A percentile compares a stretch with the other conserved stretches of the same genome.
Conservation (phyloP, 2,113 vertebrate genomes). For the Mustelus asterias region DNA sequence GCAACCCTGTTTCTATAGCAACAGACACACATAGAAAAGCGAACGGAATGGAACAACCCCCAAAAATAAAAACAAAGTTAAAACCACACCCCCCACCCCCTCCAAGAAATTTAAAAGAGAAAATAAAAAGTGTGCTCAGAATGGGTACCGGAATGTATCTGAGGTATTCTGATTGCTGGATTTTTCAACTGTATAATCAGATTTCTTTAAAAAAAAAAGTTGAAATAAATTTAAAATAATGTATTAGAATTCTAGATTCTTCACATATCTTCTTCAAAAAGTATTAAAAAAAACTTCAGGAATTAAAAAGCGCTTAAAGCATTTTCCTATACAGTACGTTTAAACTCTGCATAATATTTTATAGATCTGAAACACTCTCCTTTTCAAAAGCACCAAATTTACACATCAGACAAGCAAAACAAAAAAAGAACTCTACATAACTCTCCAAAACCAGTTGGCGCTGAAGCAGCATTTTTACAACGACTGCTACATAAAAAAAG, state of each 20-base stretch:
- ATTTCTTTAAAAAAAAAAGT: not conserved
- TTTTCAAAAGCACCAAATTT: constrained; percentile 52
- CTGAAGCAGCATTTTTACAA: constrained; percentile 44
- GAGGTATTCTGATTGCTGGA: constrained; percentile 35
- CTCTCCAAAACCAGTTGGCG: constrained; percentile 46
- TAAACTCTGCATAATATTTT: constrained; percentile 48
- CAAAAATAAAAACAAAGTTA: not conserved
- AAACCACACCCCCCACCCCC: not conserved
- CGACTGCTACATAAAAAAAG: constrained; percentile 41
- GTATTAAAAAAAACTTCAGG: constrained; percentile 57
- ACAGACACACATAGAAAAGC: constrained; percentile 34
- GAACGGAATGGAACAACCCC: constrained; percentile 23
- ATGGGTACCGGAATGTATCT: constrained; percentile 31
- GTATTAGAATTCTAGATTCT: constrained; percentile 47
- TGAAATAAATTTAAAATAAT: constrained; percentile 38
- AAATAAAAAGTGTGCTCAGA: constrained; percentile 17
- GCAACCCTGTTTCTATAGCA: constrained; percentile 36
- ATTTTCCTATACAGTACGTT: constrained; percentile 44
- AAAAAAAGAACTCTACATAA: constrained; percentile 48
- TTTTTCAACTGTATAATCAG: constrained; percentile 22
- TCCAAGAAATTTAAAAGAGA: not conserved
- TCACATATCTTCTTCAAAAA: constrained; percentile 51
- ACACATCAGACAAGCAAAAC: constrained; percentile 46
- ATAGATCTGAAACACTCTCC: constrained; percentile 45
- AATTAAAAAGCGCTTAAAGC: constrained; percentile 44